phyloP scores from a whole-genome alignment of 2,113 vertebrate species.

The Stigmatopora nigra region DNA sequence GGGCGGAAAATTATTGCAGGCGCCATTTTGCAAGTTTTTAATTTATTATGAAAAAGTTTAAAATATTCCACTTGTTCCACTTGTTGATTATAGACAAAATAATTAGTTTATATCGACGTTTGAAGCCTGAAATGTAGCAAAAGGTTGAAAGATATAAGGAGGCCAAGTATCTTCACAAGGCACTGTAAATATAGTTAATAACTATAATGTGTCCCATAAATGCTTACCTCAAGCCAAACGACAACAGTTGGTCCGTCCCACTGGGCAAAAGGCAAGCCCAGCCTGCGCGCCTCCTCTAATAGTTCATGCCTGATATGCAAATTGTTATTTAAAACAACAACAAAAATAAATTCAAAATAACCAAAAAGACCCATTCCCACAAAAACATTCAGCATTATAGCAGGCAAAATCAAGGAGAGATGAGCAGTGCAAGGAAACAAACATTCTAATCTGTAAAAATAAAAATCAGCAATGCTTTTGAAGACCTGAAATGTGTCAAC shows the following conservation, averaged over 20 bases:
- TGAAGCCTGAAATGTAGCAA: too few relatives aligned
- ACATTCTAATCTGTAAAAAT: neutral
- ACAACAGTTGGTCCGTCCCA: constrained; percentile 98
- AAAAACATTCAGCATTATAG: neutral
- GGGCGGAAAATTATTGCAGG: too few relatives aligned
- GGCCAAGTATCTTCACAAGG: too few relatives aligned
- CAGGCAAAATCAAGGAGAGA: constrained; percentile 16
- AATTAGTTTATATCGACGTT: too few relatives aligned
- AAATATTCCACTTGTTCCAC: too few relatives aligned
- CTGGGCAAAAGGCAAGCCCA: constrained; percentile 91
- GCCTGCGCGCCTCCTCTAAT: constrained; percentile 89
- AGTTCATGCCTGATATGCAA: constrained; percentile 77
- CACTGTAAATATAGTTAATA: neutral
- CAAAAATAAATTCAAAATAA: neutral
- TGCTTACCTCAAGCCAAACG: constrained; percentile 90
- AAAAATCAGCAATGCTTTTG: neutral
- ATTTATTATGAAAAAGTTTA: too few relatives aligned
- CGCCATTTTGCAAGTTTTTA: too few relatives aligned
- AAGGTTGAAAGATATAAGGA: too few relatives aligned
- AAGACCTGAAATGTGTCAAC: neutral
- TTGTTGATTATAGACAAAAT: too few relatives aligned
- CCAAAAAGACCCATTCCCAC: neutral
- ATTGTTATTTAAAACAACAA: neutral
- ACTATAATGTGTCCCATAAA: neutral
- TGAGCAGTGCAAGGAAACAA: neutral